Evolutionary conservation across 2,888 invertebrate species (phyloP).

Genomic region (Tetheella fluctuosa): DNA sequence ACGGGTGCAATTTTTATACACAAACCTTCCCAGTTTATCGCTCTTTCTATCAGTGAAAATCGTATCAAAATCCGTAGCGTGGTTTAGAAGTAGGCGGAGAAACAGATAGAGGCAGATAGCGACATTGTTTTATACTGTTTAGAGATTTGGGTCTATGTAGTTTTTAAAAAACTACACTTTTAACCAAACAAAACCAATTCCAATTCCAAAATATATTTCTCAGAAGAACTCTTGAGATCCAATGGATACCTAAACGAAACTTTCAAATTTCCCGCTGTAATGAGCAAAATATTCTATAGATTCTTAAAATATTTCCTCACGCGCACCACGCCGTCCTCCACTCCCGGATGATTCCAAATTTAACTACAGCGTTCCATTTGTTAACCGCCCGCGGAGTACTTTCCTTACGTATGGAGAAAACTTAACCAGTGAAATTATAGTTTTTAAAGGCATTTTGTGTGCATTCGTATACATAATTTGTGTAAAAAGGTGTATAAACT

Average conservation of each 20-base stretch:
- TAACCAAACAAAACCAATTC: too few species aligned
- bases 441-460: constrained; percentile 39
- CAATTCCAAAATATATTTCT: too few species aligned
- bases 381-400: constrained; percentile 51
- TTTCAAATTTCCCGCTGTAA: constrained; percentile 14
- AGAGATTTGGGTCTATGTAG: too few species aligned
- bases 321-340: constrained; percentile 45
- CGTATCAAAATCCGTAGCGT: too few species aligned
- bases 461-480: constrained; percentile 46
- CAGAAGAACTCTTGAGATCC: too few species aligned
- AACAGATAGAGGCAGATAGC: too few species aligned
- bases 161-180: too few species aligned
- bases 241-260: background rate
- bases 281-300: constrained; percentile 43
- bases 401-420: constrained; percentile 53
- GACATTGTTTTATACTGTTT: too few species aligned
- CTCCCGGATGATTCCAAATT: constrained; percentile 80
- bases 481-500: constrained; percentile 36
- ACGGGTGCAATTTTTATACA: too few species aligned
- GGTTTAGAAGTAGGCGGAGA: too few species aligned
- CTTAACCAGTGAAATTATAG: constrained; percentile 37
- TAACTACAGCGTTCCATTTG: constrained; percentile 75
- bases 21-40: too few species aligned
- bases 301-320: constrained; percentile 55
- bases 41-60: too few species aligned